phyloP scores from a whole-genome alignment of 1,140 invertebrate species.

The Dendroctonus ponderosae region DNA sequence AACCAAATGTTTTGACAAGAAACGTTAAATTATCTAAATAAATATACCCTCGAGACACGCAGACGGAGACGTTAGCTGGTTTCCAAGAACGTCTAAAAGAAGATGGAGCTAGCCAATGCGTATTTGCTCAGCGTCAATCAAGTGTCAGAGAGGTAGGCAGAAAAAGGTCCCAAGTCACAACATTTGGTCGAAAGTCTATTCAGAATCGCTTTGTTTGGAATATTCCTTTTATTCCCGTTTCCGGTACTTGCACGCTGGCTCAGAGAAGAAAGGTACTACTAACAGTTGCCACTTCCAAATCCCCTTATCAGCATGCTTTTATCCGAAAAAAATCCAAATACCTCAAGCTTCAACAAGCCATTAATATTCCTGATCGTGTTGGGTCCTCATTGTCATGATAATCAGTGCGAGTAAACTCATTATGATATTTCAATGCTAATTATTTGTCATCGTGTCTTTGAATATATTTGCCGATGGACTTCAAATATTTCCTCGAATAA shows the following conservation, averaged over 20 bases:
- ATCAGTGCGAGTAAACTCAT: conserved; percentile 23
- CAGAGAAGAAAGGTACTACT: too few relatives aligned
- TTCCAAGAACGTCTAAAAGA: too few relatives aligned
- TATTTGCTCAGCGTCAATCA: conserved; percentile 23
- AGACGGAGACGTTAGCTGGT: too few relatives aligned
- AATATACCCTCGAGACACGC: too few relatives aligned
- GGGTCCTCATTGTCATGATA: conserved; percentile 24
- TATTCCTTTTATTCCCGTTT: conserved; percentile 10
- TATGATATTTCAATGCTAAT: conserved; percentile 22
- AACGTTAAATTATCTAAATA: not conserved
- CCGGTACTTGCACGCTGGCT: conserved; percentile 9
- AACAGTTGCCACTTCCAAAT: too few relatives aligned
- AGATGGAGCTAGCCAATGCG: not conserved
- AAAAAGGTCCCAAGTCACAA: conserved; percentile 26
- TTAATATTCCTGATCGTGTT: conserved; percentile 4
- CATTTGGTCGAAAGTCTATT: conserved; percentile 27
- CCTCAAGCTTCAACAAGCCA: too few relatives aligned
- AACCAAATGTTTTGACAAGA: conserved; percentile 12
- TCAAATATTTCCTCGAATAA: not conserved
- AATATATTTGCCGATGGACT: conserved; percentile 12
- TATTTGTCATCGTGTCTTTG: conserved; percentile 20
- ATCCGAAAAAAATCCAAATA: too few relatives aligned
- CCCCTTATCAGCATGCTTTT: too few relatives aligned
- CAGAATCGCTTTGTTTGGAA: conserved; percentile 7
- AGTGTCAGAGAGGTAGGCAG: conserved; percentile 14